Evolutionary conservation across 2,113 vertebrate species (phyloP).

Genomic region (Podarcis cretensis): DNA sequence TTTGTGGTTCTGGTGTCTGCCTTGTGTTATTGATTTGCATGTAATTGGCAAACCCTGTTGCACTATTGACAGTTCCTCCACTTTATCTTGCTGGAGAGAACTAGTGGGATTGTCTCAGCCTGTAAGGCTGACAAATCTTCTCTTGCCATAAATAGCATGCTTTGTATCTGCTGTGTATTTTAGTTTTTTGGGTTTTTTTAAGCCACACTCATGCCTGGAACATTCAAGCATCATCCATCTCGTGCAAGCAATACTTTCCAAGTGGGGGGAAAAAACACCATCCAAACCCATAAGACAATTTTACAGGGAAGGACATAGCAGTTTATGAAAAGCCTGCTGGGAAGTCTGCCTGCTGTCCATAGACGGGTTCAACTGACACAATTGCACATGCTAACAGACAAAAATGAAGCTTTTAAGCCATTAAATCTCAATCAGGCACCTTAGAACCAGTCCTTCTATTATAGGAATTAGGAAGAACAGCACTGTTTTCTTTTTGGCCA

Average conservation of each 20-base stretch:
- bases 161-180: background rate
- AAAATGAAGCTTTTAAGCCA: conserved; percentile 26
- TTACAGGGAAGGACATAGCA: background rate
- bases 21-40: background rate
- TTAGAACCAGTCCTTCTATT: conserved; percentile 7
- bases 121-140: background rate
- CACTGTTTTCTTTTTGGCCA: conserved; percentile 20
- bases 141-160: background rate
- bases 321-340: background rate
- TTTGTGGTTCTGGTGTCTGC: background rate
- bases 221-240: background rate
- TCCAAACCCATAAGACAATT: background rate
- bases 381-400: conserved; percentile 11
- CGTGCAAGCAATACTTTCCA: background rate
- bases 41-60: background rate
- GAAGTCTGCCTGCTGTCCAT: conserved; percentile 9
- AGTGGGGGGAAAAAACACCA: background rate
- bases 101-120: background rate
- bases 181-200: background rate
- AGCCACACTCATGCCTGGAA: background rate
- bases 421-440: conserved; percentile 16
- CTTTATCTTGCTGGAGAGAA: background rate
- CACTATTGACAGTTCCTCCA: background rate
- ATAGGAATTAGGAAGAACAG: conserved; percentile 20
- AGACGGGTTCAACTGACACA: conserved; percentile 14